Evolutionary conservation across 2,797 vertebrate species (phyloP).

Genomic region (Cebuella pygmaea): DNA sequence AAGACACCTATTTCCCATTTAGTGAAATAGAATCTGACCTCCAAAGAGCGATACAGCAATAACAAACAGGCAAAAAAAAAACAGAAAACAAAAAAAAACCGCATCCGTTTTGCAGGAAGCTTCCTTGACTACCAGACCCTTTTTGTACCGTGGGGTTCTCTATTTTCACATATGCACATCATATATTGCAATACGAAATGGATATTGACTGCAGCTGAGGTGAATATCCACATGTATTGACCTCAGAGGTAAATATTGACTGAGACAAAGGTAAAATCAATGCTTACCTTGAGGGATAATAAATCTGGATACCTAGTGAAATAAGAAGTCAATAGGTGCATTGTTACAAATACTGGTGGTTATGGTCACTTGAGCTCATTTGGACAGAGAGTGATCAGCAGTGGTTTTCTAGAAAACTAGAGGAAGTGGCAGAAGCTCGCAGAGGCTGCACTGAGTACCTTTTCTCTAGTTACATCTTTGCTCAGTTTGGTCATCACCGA

Average conservation of each 20-base stretch:
- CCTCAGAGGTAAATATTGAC: conserved; percentile 80
- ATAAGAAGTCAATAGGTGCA: conserved; percentile 74
- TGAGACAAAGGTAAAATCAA: conserved; percentile 80
- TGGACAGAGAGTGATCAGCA: background rate
- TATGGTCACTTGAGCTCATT: conserved; percentile 18
- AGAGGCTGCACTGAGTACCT: background rate
- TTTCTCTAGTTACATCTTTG: background rate
- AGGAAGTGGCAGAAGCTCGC: background rate
- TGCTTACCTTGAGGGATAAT: conserved; percentile 80
- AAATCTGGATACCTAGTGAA: conserved; percentile 80
- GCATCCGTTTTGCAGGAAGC: background rate
- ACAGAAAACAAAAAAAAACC: background rate
- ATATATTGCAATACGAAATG: conserved; percentile 71
- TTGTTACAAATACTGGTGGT: conserved; percentile 60
- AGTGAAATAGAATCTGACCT: conserved; percentile 31
- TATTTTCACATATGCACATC: conserved; percentile 57
- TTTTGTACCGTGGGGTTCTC: background rate
- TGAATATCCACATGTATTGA: conserved; percentile 78
- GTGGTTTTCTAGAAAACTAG: background rate
- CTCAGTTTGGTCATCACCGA: background rate
- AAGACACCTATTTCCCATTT: background rate
- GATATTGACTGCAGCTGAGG: conserved; percentile 74
- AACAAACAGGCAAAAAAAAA: background rate
- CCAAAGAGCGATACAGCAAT: background rate
- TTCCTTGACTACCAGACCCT: background rate